Conservation (phyloP, 2,888 invertebrate species). For the Clepsis dumicolana region DNA sequence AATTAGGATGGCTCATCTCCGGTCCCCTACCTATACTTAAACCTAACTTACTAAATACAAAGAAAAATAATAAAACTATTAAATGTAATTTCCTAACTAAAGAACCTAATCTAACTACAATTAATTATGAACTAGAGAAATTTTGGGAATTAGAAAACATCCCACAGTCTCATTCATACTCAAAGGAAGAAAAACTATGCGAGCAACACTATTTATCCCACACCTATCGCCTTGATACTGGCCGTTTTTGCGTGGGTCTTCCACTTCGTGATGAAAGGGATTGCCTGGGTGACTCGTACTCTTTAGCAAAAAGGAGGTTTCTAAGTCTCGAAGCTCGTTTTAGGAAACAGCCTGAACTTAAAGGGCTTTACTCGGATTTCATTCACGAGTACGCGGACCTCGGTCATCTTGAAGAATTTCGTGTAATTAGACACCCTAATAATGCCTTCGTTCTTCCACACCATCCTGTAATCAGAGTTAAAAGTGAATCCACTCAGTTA, state of each 20-base stretch:
- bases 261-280: conserved; percentile 22
- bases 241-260: conserved; percentile 34
- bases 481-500: neutral
- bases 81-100: no score
- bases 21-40: neutral
- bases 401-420: neutral
- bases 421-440: neutral
- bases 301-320: conserved; percentile 7
- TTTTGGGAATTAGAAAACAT: conserved; percentile 3
- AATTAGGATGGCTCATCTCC: conserved; percentile 2
- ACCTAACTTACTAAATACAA: no score
- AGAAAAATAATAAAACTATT: neutral
- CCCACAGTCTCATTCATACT: neutral
- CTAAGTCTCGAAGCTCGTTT: neutral
- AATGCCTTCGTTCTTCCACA: conserved; percentile 1
- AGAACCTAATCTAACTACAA: no score
- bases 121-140: conserved; percentile 22
- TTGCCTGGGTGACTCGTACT: conserved; percentile 31
- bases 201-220: conserved; percentile 26
- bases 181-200: conserved; percentile 27
- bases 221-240: conserved; percentile 15
- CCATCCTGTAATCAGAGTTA: neutral
- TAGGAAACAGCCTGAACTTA: neutral
- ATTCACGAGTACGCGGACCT: neutral
- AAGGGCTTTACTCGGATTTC: neutral